Percentiles rank a stretch among this genome's conserved stretches.
phyloP scores from a whole-genome alignment of 2,113 vertebrate species.

The Electrona antarctica region DNA sequence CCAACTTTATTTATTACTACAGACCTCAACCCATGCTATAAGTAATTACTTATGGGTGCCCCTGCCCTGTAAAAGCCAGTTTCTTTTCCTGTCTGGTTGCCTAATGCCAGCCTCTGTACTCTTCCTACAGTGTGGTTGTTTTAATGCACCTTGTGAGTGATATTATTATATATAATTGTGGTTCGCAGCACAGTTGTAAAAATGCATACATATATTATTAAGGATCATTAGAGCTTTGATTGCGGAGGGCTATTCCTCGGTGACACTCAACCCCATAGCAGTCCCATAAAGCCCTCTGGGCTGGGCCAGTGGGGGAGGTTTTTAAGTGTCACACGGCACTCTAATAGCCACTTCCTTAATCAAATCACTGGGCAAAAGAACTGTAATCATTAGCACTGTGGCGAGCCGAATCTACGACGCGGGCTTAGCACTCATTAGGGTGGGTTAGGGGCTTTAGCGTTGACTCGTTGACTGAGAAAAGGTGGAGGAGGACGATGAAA shows the following conservation, averaged over 20 bases:
- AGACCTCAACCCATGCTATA: slow-evolving; percentile 51
- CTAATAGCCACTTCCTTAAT: slow-evolving; percentile 63
- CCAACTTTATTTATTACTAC: slow-evolving; percentile 70
- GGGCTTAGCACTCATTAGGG: slow-evolving; percentile 57
- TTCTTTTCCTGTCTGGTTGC: slow-evolving; percentile 69
- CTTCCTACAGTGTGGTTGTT: slow-evolving; percentile 49
- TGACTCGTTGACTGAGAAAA: slow-evolving; percentile 6
- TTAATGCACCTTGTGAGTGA: slow-evolving; percentile 55
- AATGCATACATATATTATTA: slow-evolving; percentile 61
- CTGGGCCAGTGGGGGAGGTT: slow-evolving; percentile 40
- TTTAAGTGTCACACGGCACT: slow-evolving; percentile 46
- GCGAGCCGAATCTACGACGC: slow-evolving; percentile 43
- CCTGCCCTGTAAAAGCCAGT: slow-evolving; percentile 63
- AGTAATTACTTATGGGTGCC: slow-evolving; percentile 65
- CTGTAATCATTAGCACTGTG: slow-evolving; percentile 70
- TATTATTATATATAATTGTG: slow-evolving; percentile 64
- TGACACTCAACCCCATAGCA: slow-evolving; percentile 62
- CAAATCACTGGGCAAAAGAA: slow-evolving; percentile 53
- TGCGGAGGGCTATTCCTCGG: slow-evolving; percentile 57
- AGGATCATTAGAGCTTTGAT: slow-evolving; percentile 69
- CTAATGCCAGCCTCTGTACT: slow-evolving; percentile 49
- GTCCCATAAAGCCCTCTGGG: slow-evolving; percentile 57
- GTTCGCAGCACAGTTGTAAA: slow-evolving; percentile 59
- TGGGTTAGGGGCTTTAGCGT: slow-evolving; percentile 13
- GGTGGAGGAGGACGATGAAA: not conserved